These are phyloP conservation scores for Mamestra brassicae DNA, from an alignment of 2,888 invertebrate species.

Conservation along the genomic window DNA sequence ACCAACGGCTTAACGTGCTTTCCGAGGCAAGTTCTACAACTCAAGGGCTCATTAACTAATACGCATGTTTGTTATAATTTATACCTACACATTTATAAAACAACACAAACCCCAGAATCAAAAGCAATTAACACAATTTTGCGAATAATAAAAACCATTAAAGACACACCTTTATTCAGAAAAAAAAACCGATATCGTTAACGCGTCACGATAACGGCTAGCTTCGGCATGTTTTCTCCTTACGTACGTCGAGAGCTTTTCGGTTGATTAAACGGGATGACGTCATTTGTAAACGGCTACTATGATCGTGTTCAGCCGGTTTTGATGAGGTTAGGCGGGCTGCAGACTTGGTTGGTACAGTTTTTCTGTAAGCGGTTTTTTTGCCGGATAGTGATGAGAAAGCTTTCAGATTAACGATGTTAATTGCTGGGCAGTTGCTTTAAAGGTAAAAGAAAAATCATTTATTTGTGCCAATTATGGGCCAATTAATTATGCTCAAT, in stretches of 20 bases:
- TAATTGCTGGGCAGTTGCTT: too few relatives aligned
- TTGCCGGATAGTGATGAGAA: not conserved
- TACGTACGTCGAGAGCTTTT: constrained; percentile 8
- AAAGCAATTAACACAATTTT: constrained; percentile 5
- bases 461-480: too few relatives aligned
- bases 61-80: not conserved
- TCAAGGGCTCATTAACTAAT: not conserved
- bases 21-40: too few relatives aligned
- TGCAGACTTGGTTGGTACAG: not conserved
- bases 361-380: not conserved
- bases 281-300: constrained; percentile 1
- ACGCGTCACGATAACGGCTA: not conserved
- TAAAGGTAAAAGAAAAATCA: too few relatives aligned
- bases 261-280: constrained; percentile 11
- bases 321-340: not conserved
- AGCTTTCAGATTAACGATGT: too few relatives aligned
- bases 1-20: too few relatives aligned
- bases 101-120: not conserved
- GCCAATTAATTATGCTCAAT: too few relatives aligned
- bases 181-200: not conserved
- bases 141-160: constrained; percentile 1
- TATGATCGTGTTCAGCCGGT: not conserved
- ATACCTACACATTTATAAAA: constrained; percentile 8
- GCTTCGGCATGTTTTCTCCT: constrained; percentile 11
- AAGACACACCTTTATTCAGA: not conserved